Evolutionary conservation across 2,113 vertebrate genomes (phyloP).

Genomic region (Cyprichromis sp.): DNA sequence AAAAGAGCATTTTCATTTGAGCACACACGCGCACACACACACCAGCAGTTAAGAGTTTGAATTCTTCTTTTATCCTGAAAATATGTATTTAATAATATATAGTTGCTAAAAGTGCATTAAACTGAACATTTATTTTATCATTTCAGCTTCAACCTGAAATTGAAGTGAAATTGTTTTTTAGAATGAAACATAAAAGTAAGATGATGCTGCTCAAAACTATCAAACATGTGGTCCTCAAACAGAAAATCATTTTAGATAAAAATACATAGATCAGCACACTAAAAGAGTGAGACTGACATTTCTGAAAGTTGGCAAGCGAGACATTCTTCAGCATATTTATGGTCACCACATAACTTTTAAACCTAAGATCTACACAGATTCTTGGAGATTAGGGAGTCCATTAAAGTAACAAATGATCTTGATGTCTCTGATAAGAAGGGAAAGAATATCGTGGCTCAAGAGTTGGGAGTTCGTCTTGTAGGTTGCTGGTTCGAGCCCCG

Average conservation of each 20-base stretch:
- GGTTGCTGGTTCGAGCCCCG: fast-evolving
- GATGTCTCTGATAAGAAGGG: background rate
- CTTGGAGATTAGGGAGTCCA: background rate
- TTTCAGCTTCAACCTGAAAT: background rate
- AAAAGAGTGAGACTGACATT: background rate
- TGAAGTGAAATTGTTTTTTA: background rate
- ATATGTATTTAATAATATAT: background rate
- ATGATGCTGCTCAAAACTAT: background rate
- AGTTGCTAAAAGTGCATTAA: background rate
- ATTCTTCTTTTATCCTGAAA: fast-evolving
- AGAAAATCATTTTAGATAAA: fast-evolving
- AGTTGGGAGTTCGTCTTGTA: background rate
- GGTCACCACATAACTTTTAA: background rate
- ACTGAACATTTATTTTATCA: background rate
- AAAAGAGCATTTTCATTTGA: background rate
- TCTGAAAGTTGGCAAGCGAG: background rate
- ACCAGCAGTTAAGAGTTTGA: background rate
- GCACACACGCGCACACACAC: background rate
- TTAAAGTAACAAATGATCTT: background rate
- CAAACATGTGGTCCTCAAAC: background rate
- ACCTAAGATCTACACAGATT: fast-evolving
- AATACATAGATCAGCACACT: fast-evolving
- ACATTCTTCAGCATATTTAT: background rate
- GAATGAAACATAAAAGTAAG: fast-evolving
- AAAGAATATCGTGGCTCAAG: fast-evolving